phyloP scores from a whole-genome alignment of 2,113 vertebrate genomes.

The Illadopsis cleaveri region DNA sequence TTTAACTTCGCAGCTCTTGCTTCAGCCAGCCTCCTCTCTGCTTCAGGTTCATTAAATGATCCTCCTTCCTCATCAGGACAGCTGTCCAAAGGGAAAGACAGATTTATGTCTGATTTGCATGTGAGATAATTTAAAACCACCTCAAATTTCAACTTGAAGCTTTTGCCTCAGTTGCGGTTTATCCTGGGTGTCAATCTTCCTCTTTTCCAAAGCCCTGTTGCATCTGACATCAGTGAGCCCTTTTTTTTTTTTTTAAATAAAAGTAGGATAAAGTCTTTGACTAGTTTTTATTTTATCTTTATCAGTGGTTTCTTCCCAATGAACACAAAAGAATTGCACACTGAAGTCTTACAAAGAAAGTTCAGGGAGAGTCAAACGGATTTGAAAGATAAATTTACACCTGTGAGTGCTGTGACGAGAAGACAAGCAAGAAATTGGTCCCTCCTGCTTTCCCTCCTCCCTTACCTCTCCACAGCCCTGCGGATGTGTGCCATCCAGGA shows the following conservation, averaged over 20 bases:
- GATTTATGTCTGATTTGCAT: neutral
- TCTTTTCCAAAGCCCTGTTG: neutral
- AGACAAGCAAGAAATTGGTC: neutral
- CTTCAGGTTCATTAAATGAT: conserved; percentile 82
- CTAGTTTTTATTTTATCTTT: neutral
- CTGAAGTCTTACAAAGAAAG: neutral
- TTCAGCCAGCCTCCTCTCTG: conserved; percentile 69
- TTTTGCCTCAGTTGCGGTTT: neutral
- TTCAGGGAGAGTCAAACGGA: neutral
- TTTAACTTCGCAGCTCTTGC: conserved; percentile 75
- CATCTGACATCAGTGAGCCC: neutral
- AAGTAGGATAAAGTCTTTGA: neutral
- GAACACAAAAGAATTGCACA: neutral
- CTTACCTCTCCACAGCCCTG: conserved; percentile 90
- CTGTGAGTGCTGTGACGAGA: neutral
- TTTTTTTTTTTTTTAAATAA: neutral
- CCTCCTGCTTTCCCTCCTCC: neutral
- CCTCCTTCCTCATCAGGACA: conserved; percentile 88
- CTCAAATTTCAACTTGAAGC: neutral
- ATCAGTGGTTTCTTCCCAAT: neutral
- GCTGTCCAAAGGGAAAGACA: conserved; percentile 59
- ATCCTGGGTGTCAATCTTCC: neutral
- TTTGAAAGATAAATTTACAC: neutral
- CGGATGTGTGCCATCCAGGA: conserved; percentile 91
- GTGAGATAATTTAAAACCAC: neutral